phyloP scores from a whole-genome alignment of 2,888 invertebrate species.

The Pseudococcus viburni region DNA sequence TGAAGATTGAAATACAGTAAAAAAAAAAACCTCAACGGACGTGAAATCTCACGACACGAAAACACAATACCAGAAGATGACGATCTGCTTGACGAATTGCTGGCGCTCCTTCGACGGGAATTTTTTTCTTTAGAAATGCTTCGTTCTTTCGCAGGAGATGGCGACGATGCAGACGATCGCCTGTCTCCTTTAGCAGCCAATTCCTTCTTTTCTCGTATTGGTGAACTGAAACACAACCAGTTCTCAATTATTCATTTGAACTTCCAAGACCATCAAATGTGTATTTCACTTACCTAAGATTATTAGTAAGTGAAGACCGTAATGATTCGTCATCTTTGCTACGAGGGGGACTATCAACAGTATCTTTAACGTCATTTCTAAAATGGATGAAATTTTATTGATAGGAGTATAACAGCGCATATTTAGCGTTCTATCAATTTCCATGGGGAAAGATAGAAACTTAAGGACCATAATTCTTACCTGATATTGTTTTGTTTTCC shows the following conservation, averaged over 20 bases:
- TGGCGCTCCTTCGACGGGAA: constrained; percentile 38
- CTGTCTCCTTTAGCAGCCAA: neutral
- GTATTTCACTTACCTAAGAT: constrained; percentile 22
- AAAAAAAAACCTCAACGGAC: neutral
- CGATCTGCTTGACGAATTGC: constrained; percentile 58
- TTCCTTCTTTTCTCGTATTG: constrained; percentile 35
- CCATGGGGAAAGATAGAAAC: no score
- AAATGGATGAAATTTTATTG: constrained; percentile 31
- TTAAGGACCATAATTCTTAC: neutral
- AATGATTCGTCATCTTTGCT: constrained; percentile 44
- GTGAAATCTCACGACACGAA: constrained; percentile 13
- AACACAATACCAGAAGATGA: constrained; percentile 61
- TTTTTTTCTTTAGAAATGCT: constrained; percentile 54
- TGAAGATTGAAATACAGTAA: neutral
- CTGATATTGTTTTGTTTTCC: constrained; percentile 40
- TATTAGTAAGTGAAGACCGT: constrained; percentile 31
- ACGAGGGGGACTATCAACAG: constrained; percentile 18
- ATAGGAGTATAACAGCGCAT: neutral
- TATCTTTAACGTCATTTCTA: constrained; percentile 47
- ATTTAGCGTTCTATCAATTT: no score
- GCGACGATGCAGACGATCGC: constrained; percentile 43
- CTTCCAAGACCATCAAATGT: neutral
- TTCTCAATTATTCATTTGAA: neutral
- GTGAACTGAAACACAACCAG: constrained; percentile 40
- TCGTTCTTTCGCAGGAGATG: constrained; percentile 57